These are phyloP conservation scores for Eptesicus fuscus DNA, from an alignment of 2,113 vertebrate genomes.

Conservation along the genomic window DNA sequence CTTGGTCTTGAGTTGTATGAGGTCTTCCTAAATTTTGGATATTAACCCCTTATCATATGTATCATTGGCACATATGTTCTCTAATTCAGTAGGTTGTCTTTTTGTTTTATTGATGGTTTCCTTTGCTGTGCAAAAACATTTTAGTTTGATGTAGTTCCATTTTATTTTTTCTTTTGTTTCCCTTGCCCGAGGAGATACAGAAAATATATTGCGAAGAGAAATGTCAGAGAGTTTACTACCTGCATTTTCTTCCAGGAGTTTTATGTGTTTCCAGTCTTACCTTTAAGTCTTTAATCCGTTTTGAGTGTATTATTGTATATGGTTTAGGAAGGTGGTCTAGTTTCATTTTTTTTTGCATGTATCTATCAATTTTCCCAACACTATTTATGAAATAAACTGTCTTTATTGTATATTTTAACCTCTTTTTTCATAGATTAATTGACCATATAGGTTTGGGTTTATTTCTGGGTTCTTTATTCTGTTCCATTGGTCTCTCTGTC, in stretches of 20 bases:
- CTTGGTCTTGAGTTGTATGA: background rate
- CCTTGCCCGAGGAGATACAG: background rate
- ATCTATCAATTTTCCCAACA: background rate
- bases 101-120: background rate
- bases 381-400: background rate
- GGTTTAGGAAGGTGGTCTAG: background rate
- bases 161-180: background rate
- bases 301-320: background rate
- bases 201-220: background rate
- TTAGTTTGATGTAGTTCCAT: background rate
- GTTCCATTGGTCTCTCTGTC: background rate
- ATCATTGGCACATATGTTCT: background rate
- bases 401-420: background rate
- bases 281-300: background rate
- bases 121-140: background rate
- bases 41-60: background rate
- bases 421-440: background rate
- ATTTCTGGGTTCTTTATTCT: background rate
- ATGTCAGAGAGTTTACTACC: background rate
- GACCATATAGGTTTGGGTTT: background rate
- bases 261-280: background rate
- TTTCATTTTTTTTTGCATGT: background rate
- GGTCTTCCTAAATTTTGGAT: background rate
- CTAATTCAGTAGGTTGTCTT: background rate
- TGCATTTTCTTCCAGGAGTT: background rate